Evolutionary conservation across 2,797 vertebrate species (phyloP).

Genomic region (Galagoides demidoff): DNA sequence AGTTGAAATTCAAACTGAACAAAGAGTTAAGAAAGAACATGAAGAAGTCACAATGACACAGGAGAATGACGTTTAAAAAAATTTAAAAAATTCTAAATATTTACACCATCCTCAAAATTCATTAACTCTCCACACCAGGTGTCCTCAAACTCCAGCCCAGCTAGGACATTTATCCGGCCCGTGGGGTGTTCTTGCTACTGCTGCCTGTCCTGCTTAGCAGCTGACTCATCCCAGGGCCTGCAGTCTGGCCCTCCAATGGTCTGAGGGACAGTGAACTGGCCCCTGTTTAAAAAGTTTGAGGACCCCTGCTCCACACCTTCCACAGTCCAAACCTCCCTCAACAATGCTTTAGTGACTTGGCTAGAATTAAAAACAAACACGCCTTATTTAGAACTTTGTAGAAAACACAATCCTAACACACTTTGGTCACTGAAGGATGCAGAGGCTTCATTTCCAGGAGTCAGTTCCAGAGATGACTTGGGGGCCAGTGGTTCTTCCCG

Average conservation of each 20-base stretch:
- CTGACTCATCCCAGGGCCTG: too few relatives aligned
- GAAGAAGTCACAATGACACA: background rate
- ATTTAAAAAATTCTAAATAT: background rate
- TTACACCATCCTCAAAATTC: background rate
- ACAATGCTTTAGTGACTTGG: background rate
- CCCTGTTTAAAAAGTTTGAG: too few relatives aligned
- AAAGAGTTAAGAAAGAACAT: background rate
- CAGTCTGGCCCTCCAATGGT: too few relatives aligned
- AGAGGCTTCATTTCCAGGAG: background rate
- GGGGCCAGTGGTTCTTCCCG: background rate
- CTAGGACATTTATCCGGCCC: too few relatives aligned
- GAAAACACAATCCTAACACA: background rate
- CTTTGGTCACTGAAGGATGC: background rate
- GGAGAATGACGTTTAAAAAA: background rate
- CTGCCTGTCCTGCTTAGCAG: too few relatives aligned
- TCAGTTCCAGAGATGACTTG: background rate
- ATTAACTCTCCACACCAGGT: accelerated
- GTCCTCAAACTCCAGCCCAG: too few relatives aligned
- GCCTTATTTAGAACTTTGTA: background rate
- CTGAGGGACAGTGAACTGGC: too few relatives aligned
- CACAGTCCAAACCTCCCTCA: background rate
- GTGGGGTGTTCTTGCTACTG: too few relatives aligned
- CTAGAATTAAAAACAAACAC: background rate
- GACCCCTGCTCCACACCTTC: background rate
- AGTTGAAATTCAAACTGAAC: background rate